phyloP scores from a whole-genome alignment of 1,140 invertebrate species.

The Eueides isabella region DNA sequence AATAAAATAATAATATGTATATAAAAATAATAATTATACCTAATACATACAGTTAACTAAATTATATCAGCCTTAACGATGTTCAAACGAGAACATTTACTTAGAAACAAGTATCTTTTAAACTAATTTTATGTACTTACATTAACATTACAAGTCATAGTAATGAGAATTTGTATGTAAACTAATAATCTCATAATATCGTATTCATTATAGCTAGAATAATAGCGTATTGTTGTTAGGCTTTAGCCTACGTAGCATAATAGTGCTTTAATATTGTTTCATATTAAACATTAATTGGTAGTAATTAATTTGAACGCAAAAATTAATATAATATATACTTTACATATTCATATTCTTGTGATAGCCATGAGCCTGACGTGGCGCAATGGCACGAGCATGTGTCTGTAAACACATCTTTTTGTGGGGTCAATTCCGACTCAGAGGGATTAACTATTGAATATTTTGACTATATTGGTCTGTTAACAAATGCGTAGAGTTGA shows the following conservation, averaged over 20 bases:
- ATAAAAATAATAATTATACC: no score
- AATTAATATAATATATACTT: not conserved
- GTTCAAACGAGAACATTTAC: not conserved
- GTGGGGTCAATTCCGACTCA: not conserved
- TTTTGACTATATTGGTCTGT: not conserved
- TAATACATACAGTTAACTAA: not conserved
- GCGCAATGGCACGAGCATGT: no score
- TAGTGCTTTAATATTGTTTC: not conserved
- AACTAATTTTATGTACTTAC: conserved; percentile 14
- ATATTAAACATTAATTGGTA: not conserved
- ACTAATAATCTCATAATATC: conserved; percentile 19
- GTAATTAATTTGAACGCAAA: not conserved
- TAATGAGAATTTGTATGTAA: conserved; percentile 14
- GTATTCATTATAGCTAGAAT: not conserved
- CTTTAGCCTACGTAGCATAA: not conserved
- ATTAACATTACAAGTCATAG: conserved; percentile 17
- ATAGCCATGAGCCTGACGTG: no score
- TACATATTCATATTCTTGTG: no score
- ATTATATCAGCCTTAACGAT: not conserved
- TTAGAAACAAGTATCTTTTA: conserved; percentile 7
- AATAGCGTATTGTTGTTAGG: not conserved
- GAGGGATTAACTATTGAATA: not conserved
- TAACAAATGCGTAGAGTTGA: no score
- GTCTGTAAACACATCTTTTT: no score
- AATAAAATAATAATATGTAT: no score